Conservation (phyloP, 2,797 vertebrate genomes). For the Micromesistius poutassou region DNA sequence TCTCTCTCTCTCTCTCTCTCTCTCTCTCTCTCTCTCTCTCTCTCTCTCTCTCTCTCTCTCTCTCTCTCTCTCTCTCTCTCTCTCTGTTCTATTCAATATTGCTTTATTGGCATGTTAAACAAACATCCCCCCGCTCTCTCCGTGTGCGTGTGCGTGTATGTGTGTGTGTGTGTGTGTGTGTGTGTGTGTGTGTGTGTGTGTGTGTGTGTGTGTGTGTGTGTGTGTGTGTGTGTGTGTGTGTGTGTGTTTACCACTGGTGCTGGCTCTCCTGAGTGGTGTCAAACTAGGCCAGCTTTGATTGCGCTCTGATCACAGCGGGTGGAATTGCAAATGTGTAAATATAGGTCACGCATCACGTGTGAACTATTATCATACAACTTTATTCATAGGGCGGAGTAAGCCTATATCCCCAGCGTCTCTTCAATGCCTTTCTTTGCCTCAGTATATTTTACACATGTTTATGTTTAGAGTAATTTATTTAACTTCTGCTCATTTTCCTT, state of each 20-base stretch:
- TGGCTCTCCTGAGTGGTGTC: not conserved
- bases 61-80: not conserved
- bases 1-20: slow-evolving; percentile 1
- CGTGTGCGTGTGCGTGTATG: not conserved
- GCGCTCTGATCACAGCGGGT: slow-evolving; percentile 58
- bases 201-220: slow-evolving; percentile 7
- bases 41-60: not conserved
- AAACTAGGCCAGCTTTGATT: slow-evolving; percentile 60
- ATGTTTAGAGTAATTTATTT: not conserved
- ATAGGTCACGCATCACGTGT: slow-evolving; percentile 62
- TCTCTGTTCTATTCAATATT: not conserved
- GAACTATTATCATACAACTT: slow-evolving; percentile 46
- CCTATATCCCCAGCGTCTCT: not conserved
- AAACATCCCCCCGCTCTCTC: not conserved
- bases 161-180: slow-evolving; percentile 7
- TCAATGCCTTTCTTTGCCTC: not conserved
- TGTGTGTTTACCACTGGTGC: not conserved
- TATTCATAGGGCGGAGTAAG: slow-evolving; percentile 28
- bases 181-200: slow-evolving; percentile 7
- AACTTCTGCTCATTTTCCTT: not conserved
- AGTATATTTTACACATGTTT: not conserved
- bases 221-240: not conserved
- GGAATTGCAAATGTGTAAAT: slow-evolving; percentile 61
- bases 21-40: not conserved
- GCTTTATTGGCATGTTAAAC: not conserved